Conservation (phyloP, 92 coral and sea anemone species). For the Parazoanthus swiftii region DNA sequence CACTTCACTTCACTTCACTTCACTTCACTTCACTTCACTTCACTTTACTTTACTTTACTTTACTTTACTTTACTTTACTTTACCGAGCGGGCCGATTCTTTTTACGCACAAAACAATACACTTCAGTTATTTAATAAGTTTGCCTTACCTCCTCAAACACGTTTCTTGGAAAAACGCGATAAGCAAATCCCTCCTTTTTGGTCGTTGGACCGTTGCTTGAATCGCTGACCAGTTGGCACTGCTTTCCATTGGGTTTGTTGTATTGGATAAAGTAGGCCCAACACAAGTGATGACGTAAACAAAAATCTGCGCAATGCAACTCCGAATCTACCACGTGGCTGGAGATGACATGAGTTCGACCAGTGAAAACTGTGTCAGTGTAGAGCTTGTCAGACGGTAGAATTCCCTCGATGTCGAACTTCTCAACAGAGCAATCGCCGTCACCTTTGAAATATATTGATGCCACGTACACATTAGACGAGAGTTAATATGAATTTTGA, state of each 20-base stretch:
- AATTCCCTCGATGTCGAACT: background rate
- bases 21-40: too few relatives aligned
- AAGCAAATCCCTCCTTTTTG: background rate
- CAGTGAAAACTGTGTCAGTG: background rate
- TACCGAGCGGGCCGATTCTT: too few relatives aligned
- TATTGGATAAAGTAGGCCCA: constrained; percentile 23
- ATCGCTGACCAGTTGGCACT: constrained; percentile 26
- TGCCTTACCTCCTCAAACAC: constrained; percentile 5
- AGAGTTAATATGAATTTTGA: background rate
- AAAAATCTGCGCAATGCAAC: constrained; percentile 34
- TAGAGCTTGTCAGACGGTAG: background rate
- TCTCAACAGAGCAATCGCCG: background rate
- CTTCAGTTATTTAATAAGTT: too few relatives aligned
- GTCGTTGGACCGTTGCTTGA: background rate
- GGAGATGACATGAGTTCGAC: constrained; percentile 3
- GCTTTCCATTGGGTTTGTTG: background rate
- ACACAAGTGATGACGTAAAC: constrained; percentile 42
- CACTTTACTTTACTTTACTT: too few relatives aligned
- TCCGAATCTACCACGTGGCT: constrained; percentile 31
- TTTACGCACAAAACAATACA: too few relatives aligned
- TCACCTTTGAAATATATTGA: background rate
- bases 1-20: too few relatives aligned
- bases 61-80: too few relatives aligned
- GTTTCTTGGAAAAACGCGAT: constrained; percentile 27
- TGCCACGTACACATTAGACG: background rate